A percentile compares a stretch with the other conserved stretches of the same genome.
These are phyloP conservation scores for Drosophila mimica DNA, from an alignment of 2,888 invertebrate species.

Conservation along the genomic window DNA sequence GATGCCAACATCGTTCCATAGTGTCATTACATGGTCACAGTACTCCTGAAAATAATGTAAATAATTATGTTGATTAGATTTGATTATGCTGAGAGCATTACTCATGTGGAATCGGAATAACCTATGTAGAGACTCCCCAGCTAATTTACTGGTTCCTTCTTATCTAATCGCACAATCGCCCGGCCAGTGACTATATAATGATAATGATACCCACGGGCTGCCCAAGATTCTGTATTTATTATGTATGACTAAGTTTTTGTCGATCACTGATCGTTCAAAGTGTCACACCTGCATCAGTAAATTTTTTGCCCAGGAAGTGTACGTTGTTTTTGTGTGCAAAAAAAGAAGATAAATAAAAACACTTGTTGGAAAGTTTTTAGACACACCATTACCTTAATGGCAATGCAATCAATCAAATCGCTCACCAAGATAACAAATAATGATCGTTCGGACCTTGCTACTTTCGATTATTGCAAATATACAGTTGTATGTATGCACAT, in stretches of 20 bases:
- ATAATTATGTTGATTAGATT: conserved; percentile 18
- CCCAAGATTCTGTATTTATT: conserved; percentile 7
- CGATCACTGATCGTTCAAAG: conserved; percentile 31
- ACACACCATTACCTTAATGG: conserved; percentile 51
- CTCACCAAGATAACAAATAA: conserved; percentile 37
- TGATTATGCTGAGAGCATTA: conserved; percentile 25
- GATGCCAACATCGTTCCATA: conserved; percentile 91
- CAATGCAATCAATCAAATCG: conserved; percentile 72
- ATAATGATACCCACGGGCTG: conserved; percentile 24
- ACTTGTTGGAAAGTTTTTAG: conserved; percentile 73
- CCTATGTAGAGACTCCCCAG: conserved; percentile 2
- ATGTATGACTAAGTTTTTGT: conserved; percentile 23
- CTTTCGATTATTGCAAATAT: conserved; percentile 4
- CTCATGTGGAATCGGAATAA: conserved; percentile 48
- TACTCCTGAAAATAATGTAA: conserved; percentile 87
- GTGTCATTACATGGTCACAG: conserved; percentile 88
- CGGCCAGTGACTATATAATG: conserved; percentile 20
- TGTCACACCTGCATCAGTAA: conserved; percentile 28
- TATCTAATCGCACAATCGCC: conserved; percentile 56
- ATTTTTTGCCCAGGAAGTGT: conserved; percentile 53
- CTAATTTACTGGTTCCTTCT: conserved; percentile 30
- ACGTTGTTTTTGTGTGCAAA: conserved; percentile 1
- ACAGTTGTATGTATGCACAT: background rate
- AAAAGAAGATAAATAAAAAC: conserved; percentile 16
- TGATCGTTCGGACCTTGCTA: conserved; percentile 35